Conservation (phyloP, 1,140 invertebrate genomes). For the Apocrypta bakeri region DNA sequence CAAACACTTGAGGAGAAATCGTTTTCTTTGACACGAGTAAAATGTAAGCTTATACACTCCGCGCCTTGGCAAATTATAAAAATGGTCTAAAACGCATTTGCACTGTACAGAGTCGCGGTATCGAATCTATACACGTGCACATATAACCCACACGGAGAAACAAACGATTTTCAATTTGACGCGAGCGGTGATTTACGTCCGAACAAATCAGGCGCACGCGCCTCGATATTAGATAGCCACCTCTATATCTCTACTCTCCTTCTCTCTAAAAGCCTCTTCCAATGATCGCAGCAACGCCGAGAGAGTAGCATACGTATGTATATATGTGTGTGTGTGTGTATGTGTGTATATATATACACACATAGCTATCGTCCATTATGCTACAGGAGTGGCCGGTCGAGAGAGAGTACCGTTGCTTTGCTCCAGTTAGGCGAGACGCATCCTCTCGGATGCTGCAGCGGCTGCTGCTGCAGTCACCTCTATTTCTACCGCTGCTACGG, state of each 20-base stretch:
- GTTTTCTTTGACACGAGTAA: too few relatives aligned
- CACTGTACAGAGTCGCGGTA: too few relatives aligned
- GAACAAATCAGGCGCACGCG: not conserved
- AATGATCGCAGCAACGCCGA: not conserved
- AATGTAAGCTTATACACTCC: too few relatives aligned
- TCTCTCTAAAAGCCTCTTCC: not conserved
- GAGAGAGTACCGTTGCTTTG: constrained; percentile 53
- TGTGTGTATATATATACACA: not conserved
- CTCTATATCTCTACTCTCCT: not conserved
- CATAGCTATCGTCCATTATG: not conserved
- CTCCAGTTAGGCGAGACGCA: constrained; percentile 52
- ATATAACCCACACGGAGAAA: too few relatives aligned
- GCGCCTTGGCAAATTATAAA: too few relatives aligned
- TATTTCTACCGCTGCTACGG: constrained; percentile 14
- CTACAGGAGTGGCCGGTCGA: constrained; percentile 49
- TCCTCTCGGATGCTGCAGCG: constrained; percentile 17
- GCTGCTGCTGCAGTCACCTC: constrained; percentile 7
- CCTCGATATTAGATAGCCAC: not conserved
- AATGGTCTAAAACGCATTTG: too few relatives aligned
- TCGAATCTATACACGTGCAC: too few relatives aligned
- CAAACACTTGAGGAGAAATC: too few relatives aligned
- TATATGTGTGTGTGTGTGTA: constrained; percentile 3
- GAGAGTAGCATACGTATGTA: not conserved
- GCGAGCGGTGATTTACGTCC: constrained; percentile 30
- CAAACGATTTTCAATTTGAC: constrained; percentile 19